Conservation (phyloP, 2,888 invertebrate species). For the Idaea dimidiata region DNA sequence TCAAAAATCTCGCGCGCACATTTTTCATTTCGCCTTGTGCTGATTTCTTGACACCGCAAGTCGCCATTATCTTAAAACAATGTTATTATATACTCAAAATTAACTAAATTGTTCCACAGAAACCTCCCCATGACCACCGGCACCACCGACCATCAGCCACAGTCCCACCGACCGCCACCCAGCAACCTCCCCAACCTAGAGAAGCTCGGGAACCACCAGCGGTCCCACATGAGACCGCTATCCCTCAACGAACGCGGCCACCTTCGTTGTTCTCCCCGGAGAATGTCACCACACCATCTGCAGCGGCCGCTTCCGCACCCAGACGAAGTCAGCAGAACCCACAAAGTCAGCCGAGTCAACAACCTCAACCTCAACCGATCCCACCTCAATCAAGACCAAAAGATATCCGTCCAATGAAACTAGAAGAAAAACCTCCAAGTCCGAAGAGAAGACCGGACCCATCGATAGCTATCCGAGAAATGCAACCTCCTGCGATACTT, state of each 20-base stretch:
- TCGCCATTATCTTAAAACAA: no score
- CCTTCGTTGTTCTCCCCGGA: constrained; percentile 85
- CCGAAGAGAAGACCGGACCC: constrained; percentile 65
- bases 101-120: constrained; percentile 27
- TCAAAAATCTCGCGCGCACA: no score
- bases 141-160: constrained; percentile 55
- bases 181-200: constrained; percentile 29
- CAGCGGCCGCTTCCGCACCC: constrained; percentile 60
- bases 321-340: constrained; percentile 26
- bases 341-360: constrained; percentile 12
- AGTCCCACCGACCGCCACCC: constrained; percentile 36
- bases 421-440: constrained; percentile 47
- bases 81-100: neutral
- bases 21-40: no score
- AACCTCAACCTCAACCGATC: constrained; percentile 33
- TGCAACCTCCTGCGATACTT: constrained; percentile 66
- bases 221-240: constrained; percentile 37
- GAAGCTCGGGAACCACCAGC: constrained; percentile 32
- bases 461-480: constrained; percentile 57
- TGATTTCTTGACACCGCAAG: no score
- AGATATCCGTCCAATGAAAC: constrained; percentile 36
- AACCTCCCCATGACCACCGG: constrained; percentile 65
- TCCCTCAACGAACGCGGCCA: constrained; percentile 66
- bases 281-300: constrained; percentile 74
- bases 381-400: constrained; percentile 38